A percentile compares a stretch with the other conserved stretches of the same genome.
Evolutionary conservation across 2,888 invertebrate genomes (phyloP).

Genomic region (Drosophila lutescens): DNA sequence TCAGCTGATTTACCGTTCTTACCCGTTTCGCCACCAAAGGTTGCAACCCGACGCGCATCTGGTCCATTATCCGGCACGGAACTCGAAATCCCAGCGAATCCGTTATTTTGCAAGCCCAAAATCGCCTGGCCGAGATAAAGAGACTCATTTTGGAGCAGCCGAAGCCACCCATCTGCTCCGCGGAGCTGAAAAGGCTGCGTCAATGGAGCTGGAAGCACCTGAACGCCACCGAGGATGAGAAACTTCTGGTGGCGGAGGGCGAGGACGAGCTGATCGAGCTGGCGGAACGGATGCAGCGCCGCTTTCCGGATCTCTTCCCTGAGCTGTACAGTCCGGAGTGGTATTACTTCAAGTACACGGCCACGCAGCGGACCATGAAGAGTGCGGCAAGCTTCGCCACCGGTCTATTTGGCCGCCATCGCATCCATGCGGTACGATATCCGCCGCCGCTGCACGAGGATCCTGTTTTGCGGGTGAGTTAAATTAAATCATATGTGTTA

Average conservation of each 20-base stretch:
- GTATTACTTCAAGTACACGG: constrained; percentile 90
- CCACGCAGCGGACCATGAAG: constrained; percentile 89
- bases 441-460: constrained; percentile 88
- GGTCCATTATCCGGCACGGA: constrained; percentile 91
- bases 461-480: constrained; percentile 88
- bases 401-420: constrained; percentile 90
- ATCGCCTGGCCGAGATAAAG: constrained; percentile 84
- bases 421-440: constrained; percentile 87
- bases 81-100: constrained; percentile 89
- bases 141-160: constrained; percentile 80
- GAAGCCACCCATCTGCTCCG: constrained; percentile 85
- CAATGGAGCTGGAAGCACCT: constrained; percentile 87
- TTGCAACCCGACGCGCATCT: constrained; percentile 88
- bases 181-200: constrained; percentile 83
- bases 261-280: constrained; percentile 90
- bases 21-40: constrained; percentile 83
- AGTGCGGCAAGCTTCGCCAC: constrained; percentile 91
- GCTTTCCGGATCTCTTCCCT: constrained; percentile 88
- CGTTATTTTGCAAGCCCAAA: constrained; percentile 86
- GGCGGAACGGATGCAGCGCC: constrained; percentile 89
- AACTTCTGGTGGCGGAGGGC: constrained; percentile 89
- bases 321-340: constrained; percentile 85
- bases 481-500: background rate
- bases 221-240: constrained; percentile 85
- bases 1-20: constrained; percentile 16